Evolutionary conservation across 2,888 invertebrate species (phyloP), one percentile per base, ranked within the genome.

Genomic region (Myopa testacea): DNA sequence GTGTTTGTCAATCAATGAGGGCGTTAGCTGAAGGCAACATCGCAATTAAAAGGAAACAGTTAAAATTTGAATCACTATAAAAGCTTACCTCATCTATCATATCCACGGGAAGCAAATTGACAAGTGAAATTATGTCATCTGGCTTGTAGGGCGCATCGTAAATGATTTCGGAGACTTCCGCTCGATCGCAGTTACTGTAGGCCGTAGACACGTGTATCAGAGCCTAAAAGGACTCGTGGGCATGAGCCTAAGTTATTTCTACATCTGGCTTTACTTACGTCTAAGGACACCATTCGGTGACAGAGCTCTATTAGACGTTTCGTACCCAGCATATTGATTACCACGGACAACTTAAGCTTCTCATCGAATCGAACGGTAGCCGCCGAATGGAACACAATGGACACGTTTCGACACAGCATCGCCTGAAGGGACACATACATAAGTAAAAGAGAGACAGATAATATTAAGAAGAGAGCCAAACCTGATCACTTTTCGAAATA

Each of bases 341-440:
- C 96, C 80, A 99, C 96, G 0, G 98, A 97, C 60, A 96, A 90
- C 91, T 97, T 97, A 82, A 99, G 92, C 83, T 96, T 96, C 90
- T 99, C 99, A 89, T 99, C 96, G 90, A 99, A 99, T 90, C 96
- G 95, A 82, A 99, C 96, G 38, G 99, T 99, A 82, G 99, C 99
- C 5, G 99, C 99, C 83, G 98, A 96, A 90, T 99, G 99, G 90
- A 99, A 98, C 67, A 99, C 98, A 83, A 98, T 92, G 84, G 98
- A 95, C 76, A 98, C 94, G 78, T 92, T 92, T 80, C 93, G 91
- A 80, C 90, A 91, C 73, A 94, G 90, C 84, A 92, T 89, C 77
- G 90, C 91, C 90, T 95, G 93, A 76, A 52, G 14, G 14, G 1
- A 14, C 26, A 26, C 26, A 26, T 26, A 26, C 2, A 26, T 26